These are phyloP conservation scores for Takifugu rubripes DNA, from an alignment of 2,797 vertebrate genomes.

Conservation along the genomic window DNA sequence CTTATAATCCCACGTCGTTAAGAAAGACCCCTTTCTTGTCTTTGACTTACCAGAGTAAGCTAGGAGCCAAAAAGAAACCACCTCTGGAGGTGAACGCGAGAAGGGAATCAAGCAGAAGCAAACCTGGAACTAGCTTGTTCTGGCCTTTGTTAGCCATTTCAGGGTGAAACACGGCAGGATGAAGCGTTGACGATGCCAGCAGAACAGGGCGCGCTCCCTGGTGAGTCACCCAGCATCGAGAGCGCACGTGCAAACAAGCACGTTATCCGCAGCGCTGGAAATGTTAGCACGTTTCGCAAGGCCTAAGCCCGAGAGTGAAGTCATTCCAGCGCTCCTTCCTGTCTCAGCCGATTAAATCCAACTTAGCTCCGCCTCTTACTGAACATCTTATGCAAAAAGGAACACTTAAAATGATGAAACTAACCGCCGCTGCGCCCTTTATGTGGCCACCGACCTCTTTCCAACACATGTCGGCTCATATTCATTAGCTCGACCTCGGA, in stretches of 20 bases:
- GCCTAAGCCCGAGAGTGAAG: no score
- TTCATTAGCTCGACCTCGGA: constrained; percentile 46
- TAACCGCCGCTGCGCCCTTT: constrained; percentile 22
- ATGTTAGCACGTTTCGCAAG: no score
- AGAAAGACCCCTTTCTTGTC: no score
- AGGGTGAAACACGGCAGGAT: no score
- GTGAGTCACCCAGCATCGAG: constrained; percentile 46
- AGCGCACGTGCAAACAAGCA: constrained; percentile 6
- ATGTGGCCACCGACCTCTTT: constrained; percentile 9
- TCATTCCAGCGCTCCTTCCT: background rate
- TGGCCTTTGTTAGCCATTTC: no score
- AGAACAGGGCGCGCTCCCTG: constrained; percentile 40
- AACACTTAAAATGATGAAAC: constrained; percentile 41
- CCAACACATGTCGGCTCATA: constrained; percentile 22
- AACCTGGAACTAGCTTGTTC: no score
- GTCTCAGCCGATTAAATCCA: constrained; percentile 8
- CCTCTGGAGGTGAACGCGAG: no score
- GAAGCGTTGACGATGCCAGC: constrained; percentile 43
- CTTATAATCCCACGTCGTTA: no score
- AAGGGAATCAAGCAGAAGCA: no score
- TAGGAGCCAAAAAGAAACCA: no score
- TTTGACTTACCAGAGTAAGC: no score
- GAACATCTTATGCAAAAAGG: constrained; percentile 37
- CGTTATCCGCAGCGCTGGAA: background rate
- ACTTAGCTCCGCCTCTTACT: constrained; percentile 33